These are phyloP conservation scores for Silurus glanis DNA, from an alignment of 2,113 vertebrate species.

Conservation along the genomic window DNA sequence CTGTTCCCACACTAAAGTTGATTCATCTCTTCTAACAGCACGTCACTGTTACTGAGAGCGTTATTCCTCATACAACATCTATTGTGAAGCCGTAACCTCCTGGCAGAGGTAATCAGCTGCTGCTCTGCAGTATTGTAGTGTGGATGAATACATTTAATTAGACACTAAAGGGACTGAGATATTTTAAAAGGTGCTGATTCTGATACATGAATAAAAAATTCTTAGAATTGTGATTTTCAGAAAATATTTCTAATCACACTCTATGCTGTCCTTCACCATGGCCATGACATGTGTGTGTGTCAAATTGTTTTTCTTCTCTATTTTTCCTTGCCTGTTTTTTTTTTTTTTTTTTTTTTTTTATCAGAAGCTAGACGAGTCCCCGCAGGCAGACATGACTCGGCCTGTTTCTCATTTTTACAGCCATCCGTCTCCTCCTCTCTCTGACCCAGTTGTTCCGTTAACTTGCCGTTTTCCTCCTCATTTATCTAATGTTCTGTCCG, in stretches of 20 bases:
- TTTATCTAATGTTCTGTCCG: conserved; percentile 26
- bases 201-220: neutral
- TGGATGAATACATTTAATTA: too few species aligned
- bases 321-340: neutral
- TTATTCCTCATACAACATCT: neutral
- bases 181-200: neutral
- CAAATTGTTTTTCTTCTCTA: conserved; percentile 8
- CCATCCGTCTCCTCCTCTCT: conserved; percentile 3
- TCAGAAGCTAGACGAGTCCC: conserved; percentile 8
- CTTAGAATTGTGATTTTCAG: neutral
- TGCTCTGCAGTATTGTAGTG: neutral
- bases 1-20: neutral
- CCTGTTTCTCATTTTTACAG: conserved; percentile 26
- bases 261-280: neutral
- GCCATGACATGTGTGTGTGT: neutral
- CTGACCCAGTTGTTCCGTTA: conserved; percentile 3
- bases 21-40: neutral
- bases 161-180: too few species aligned
- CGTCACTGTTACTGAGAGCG: neutral
- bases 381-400: conserved; percentile 29
- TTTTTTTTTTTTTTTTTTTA: neutral
- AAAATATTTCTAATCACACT: neutral
- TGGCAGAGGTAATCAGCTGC: neutral
- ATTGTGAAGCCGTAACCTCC: neutral
- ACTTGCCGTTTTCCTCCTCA: conserved; percentile 2